Evolutionary conservation across 2,113 vertebrate species (phyloP), one percentile per base, ranked within the genome.

Genomic region (Chiloscyllium plagiosum): DNA sequence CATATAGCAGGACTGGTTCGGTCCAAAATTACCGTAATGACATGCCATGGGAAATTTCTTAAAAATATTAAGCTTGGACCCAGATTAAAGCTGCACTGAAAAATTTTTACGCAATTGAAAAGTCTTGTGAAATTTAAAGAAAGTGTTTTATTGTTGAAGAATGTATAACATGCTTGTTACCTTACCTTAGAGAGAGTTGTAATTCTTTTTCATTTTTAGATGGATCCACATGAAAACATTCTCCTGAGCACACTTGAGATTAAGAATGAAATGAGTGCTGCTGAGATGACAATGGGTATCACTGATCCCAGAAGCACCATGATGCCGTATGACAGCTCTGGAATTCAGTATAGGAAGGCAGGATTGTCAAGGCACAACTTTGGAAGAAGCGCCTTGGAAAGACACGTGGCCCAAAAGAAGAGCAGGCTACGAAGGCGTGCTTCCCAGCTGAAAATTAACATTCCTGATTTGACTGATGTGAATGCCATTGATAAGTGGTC

Each of bases 401-500:
- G 98, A 95, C 99, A 99, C 0, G 98, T 99, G 97, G 98, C 98
- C 78, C 99, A 99, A 96, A 99, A 99, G 98, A 99, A 99, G 96
- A 99, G 98, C 89, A 97, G 99, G 96, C 98, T 99, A 98, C 97
- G 99, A 96, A 97, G 99, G 96, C 98, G 98, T 0, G 98, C 99
- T 0, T 99, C 99, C 13, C 99, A 99, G 83, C 98, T 99, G 96
- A 99, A 99, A 98, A 99, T 99, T 97, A 99, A 96, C 97, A 99
- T 99, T 96, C 99, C 99, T 95, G 99, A 99, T 98, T 98, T 99
- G 98, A 99, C 99, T 97, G 99, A 99, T 96, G 99, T 99, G 96
- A 99, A 99, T 97, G 99, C 99, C 97, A 99, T 99, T 96, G 99
- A 99, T 97, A 98, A 98, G 97, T 99, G 99, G 99, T 99, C 99